Evolutionary conservation across 2,888 invertebrate genomes (phyloP).

Genomic region (Xanthia icteritia): DNA sequence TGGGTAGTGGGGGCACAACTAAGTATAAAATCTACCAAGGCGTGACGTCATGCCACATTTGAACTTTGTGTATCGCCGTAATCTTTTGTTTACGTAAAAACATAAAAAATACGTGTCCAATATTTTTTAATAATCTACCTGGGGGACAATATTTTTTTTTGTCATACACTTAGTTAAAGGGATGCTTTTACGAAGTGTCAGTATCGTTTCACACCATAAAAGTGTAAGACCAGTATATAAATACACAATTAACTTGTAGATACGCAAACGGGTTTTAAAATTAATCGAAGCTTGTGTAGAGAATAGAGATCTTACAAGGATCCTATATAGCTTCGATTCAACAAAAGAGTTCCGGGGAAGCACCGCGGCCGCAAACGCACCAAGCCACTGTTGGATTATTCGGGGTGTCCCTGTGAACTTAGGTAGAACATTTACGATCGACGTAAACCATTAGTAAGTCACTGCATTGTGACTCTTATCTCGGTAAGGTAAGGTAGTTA

Average conservation of each 20-base stretch:
- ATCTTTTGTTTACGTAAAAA: no score
- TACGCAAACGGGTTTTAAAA: background rate
- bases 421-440: background rate
- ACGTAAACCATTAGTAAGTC: background rate
- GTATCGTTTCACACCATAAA: conserved; percentile 2
- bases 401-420: background rate
- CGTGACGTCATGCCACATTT: no score
- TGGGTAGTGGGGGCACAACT: no score
- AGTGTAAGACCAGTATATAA: background rate
- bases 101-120: no score
- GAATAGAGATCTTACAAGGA: no score
- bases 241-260: background rate
- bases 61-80: no score
- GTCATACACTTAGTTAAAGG: no score
- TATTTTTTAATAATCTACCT: no score
- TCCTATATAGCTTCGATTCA: no score
- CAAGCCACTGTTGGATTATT: background rate
- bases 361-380: background rate
- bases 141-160: no score
- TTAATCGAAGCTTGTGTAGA: background rate
- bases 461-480: background rate
- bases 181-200: background rate
- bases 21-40: no score
- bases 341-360: background rate
- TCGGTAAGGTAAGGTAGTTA: background rate